Conservation (phyloP, 2,797 vertebrate species). For the Peromyscus melanophrys region DNA sequence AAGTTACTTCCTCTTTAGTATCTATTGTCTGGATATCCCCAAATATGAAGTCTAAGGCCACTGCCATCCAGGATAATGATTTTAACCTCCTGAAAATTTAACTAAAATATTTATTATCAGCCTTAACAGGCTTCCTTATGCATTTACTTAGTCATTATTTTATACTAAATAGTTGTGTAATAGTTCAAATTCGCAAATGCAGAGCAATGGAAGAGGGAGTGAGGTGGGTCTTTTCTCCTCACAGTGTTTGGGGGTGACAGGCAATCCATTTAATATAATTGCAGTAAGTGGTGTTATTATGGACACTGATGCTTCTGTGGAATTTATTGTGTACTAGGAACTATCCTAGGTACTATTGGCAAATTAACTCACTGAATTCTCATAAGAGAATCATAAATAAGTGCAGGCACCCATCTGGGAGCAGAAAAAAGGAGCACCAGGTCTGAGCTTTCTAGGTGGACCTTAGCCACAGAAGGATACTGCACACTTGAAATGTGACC, state of each 20-base stretch:
- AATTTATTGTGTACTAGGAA: conserved; percentile 9
- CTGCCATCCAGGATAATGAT: background rate
- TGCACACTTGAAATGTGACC: background rate
- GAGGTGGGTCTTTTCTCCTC: background rate
- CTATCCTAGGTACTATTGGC: background rate
- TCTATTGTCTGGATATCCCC: background rate
- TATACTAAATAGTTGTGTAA: background rate
- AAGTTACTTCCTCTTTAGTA: conserved; percentile 33
- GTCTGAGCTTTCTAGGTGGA: background rate
- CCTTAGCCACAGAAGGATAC: background rate
- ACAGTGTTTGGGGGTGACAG: background rate
- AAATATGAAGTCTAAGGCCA: conserved; percentile 33
- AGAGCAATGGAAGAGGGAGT: background rate
- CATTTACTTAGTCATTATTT: background rate
- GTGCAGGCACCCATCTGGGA: background rate
- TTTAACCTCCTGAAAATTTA: background rate
- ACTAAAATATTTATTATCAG: conserved; percentile 10
- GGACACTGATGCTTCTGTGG: background rate
- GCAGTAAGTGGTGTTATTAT: background rate
- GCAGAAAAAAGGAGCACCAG: background rate
- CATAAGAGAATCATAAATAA: background rate
- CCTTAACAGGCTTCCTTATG: background rate
- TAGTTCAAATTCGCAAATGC: background rate
- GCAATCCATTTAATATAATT: background rate
- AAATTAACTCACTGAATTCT: conserved; percentile 32